Evolutionary conservation across 2,113 vertebrate genomes (phyloP), one percentile per base, ranked within the genome.

Genomic region (Cynoglossus semilaevis): DNA sequence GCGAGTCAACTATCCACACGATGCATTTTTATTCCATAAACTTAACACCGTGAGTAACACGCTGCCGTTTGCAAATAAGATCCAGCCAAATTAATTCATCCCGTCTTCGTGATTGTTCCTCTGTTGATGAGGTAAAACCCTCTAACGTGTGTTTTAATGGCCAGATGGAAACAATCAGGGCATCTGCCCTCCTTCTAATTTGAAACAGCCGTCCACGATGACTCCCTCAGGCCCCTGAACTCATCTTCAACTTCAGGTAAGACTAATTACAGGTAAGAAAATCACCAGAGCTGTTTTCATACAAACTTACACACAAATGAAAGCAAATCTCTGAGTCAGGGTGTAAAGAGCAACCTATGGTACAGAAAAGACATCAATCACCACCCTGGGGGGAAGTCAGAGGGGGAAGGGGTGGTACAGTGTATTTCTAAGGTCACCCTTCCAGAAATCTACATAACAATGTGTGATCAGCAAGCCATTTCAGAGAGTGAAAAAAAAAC

Each of bases 131-230:
- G 48, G 34, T 63, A 56, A 70, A 61, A 35, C 18, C 8, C 45
- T 63, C 63, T 60, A 72, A 77, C 15, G 72, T 79, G 71, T 78
- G 60, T 56, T 88, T 81, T 86, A 89, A 84, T 72, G 79, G 72
- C 88, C 87, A 91, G 87, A 90, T 89, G 88, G 77, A 84, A 87
- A 88, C 85, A 88, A 91, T 88, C 85, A 89, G 83, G 79, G 72
- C 77, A 80, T 82, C 82, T 72, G 63, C 64, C 83, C 85, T 87
- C 77, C 71, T 72, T 74, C 75, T 87, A 89, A 88, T 90, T 80
- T 74, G 71, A 85, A 82, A 77, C 79, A 80, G 85, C 68, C 83
- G 87, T 87, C 74, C 81, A 84, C 83, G 82, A 87, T 56, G 43
- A 80, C 74, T 86, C 80, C 87, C 87, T 41, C 38, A 85, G 83